Percentiles rank a stretch among this genome's conserved stretches.
Conservation (phyloP, 1,140 invertebrate species). For the Pogonognathellus flavescens region DNA sequence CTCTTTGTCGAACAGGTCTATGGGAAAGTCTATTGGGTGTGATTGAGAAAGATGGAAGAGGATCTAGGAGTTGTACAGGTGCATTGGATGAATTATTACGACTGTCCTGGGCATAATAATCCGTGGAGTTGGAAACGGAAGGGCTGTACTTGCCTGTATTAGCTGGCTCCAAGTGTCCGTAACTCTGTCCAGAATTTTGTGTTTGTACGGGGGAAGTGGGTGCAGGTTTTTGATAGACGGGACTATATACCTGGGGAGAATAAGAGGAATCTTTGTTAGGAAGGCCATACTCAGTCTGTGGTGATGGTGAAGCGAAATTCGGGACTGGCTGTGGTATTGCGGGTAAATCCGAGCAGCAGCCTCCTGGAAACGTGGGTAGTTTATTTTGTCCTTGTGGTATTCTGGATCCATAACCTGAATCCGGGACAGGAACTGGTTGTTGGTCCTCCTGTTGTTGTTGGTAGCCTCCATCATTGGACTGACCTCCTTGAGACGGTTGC, state of each 20-base stretch:
- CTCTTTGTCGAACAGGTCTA: background rate
- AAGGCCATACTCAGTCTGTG: slow-evolving; percentile 51
- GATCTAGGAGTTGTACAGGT: background rate
- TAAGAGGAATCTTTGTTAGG: slow-evolving; percentile 27
- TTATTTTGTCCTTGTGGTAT: slow-evolving; percentile 8
- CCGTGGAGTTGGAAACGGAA: slow-evolving; percentile 52
- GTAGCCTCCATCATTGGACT: background rate
- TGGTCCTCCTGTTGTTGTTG: background rate
- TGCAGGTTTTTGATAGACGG: slow-evolving; percentile 28
- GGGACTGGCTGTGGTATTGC: slow-evolving; percentile 37
- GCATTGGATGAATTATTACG: slow-evolving; percentile 57
- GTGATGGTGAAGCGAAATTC: slow-evolving; percentile 4
- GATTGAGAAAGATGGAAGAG: slow-evolving; percentile 10
- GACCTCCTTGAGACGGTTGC: background rate
- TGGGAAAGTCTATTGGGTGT: slow-evolving; percentile 34
- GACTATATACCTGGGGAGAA: slow-evolving; percentile 17
- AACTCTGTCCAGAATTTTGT: slow-evolving; percentile 57
- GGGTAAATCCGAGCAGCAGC: slow-evolving; percentile 54
- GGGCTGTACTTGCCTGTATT: slow-evolving; percentile 57
- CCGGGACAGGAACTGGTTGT: background rate
- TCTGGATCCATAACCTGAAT: slow-evolving; percentile 17
- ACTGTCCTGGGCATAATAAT: slow-evolving; percentile 60
- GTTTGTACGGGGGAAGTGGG: background rate
- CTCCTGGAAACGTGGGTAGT: slow-evolving; percentile 49
- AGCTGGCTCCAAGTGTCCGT: slow-evolving; percentile 52